Percentiles rank a stretch among this genome's conserved stretches.
These are phyloP conservation scores for Chouioia cunea DNA, from an alignment of 2,888 invertebrate species.

Conservation along the genomic window DNA sequence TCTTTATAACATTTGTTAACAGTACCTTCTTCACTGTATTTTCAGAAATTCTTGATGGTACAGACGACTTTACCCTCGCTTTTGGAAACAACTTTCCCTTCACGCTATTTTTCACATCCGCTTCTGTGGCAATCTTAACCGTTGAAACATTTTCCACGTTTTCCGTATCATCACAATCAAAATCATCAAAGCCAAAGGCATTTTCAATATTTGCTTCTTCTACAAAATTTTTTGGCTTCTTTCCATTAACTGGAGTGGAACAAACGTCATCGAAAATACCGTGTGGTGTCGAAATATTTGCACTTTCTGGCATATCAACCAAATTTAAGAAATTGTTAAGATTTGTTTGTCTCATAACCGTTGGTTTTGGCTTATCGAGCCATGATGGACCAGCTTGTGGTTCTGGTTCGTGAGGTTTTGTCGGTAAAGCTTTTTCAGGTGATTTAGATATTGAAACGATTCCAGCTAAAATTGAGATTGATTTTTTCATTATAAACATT, in stretches of 20 bases:
- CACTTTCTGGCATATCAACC: conserved; percentile 56
- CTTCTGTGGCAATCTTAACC: conserved; percentile 25
- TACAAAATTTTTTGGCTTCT: conserved; percentile 33
- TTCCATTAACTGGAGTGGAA: conserved; percentile 51
- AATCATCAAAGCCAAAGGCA: conserved; percentile 61
- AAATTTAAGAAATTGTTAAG: conserved; percentile 59
- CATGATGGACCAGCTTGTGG: conserved; percentile 15
- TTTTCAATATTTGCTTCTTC: conserved; percentile 50
- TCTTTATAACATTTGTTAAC: conserved; percentile 22
- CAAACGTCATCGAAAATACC: conserved; percentile 58
- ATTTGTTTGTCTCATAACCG: conserved; percentile 56
- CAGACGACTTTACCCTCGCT: conserved; percentile 29
- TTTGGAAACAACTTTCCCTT: conserved; percentile 43
- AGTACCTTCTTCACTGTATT: conserved; percentile 32
- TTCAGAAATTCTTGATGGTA: conserved; percentile 31
- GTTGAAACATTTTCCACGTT: conserved; percentile 5
- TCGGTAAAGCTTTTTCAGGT: conserved; percentile 11
- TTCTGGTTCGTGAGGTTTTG: conserved; percentile 12
- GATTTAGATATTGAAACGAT: conserved; percentile 12
- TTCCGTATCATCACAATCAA: conserved; percentile 24
- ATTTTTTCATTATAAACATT: neutral
- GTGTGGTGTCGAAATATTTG: conserved; percentile 54
- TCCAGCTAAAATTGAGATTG: conserved; percentile 19
- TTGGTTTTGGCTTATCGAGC: conserved; percentile 34
- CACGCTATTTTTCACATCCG: conserved; percentile 32